Conservation (phyloP, 1,140 invertebrate genomes). For the Manduca sexta region DNA sequence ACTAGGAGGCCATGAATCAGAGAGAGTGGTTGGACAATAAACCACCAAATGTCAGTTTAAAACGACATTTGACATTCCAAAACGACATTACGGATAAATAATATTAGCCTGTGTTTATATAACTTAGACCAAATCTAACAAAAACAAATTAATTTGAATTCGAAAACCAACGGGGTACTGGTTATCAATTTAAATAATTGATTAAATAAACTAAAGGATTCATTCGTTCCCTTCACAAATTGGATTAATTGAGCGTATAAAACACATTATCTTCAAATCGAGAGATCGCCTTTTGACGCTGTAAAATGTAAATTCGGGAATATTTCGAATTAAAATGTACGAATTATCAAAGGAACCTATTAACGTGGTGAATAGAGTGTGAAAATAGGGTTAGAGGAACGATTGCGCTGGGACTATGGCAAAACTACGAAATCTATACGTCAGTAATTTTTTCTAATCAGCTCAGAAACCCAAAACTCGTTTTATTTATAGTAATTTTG, state of each 20-base stretch:
- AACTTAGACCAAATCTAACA: background rate
- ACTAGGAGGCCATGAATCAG: too few species aligned
- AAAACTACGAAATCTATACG: background rate
- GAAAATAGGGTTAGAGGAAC: constrained; percentile 35
- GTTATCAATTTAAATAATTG: constrained; percentile 6
- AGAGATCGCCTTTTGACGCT: background rate
- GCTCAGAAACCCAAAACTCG: background rate
- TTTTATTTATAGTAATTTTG: too few species aligned
- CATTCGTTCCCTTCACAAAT: constrained; percentile 1
- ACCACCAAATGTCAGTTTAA: too few species aligned
- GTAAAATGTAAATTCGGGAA: background rate
- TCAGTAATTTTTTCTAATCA: background rate
- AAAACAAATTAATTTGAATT: background rate
- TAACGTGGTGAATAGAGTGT: constrained; percentile 30
- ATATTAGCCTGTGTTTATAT: background rate
- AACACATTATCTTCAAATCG: constrained; percentile 6
- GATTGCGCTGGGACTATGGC: background rate
- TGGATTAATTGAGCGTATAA: constrained; percentile 4
- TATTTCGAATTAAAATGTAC: constrained; percentile 3
- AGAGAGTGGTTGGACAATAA: too few species aligned
- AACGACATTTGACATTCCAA: too few species aligned
- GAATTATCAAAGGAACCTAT: constrained; percentile 29
- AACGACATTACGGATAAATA: too few species aligned
- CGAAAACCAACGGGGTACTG: background rate
- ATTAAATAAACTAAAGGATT: constrained; percentile 1